Evolutionary conservation across 2,888 invertebrate genomes (phyloP), one percentile per base, ranked within the genome.

Genomic region (Buathra laborator): DNA sequence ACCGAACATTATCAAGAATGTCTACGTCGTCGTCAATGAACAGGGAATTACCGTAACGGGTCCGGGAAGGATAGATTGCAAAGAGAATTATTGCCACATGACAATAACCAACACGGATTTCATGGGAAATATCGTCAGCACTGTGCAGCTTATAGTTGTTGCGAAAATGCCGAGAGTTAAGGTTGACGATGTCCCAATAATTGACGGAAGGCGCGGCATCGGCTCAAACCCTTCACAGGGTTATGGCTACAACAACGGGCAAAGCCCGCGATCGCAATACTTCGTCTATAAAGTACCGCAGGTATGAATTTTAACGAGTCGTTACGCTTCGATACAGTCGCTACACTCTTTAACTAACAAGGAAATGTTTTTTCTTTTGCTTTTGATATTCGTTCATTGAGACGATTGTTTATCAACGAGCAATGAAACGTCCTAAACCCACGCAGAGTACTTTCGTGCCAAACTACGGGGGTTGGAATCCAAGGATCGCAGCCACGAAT

Each of bases 171-270:
- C 86, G 29, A 66, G 48, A 37, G 10, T 81, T 9, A 70, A 87
- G 66, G 72, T 88, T 12, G 82, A 85, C 3, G 90, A 91, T 46
- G 83, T 92, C 37, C 91, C 92, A 4, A 84, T 92, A 3, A 87
- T 92, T 51, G 88, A 90, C n/a, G 90, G 92, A 46, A 67, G 88
- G 64, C 88, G 86, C 7, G 91, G 89, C 29, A 19, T 84, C 16
- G 87, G 70, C 81, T 74, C 74, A 5, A n/a, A 78, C 4, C 72
- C 70, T 64, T 70, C 85, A 56, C 79, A 83, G 14, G 51, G 71
- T 12, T 71, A 74, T 51, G 44, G 24, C 19, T 81, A 29, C 74
- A 80, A 75, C 24, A 66, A 84, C 79, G 66, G 56, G 19, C 75
- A 66, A 53, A 53, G 32, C 53, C 29, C 75, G 29, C 43, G 81